These are phyloP conservation scores for Centrocercus urophasianus DNA, from an alignment of 2,113 vertebrate species.

Conservation along the genomic window DNA sequence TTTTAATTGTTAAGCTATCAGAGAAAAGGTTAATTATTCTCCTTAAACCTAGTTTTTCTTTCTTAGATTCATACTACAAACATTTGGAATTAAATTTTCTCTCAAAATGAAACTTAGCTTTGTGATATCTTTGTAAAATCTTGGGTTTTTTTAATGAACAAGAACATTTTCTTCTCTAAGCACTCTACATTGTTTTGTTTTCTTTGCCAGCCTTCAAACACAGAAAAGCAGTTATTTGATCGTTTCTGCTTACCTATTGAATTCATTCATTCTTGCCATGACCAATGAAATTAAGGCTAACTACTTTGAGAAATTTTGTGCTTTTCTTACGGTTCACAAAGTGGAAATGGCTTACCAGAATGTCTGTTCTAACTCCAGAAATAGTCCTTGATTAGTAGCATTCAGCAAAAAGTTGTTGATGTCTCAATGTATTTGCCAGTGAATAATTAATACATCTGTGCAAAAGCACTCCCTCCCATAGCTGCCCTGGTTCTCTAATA, in stretches of 20 bases:
- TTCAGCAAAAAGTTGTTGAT: background rate
- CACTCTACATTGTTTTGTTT: background rate
- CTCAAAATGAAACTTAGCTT: background rate
- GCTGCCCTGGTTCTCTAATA: fast-evolving
- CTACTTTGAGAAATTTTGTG: background rate
- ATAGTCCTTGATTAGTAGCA: background rate
- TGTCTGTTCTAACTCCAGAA: background rate
- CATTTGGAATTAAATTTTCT: background rate
- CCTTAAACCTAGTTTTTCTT: background rate
- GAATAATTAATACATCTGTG: background rate
- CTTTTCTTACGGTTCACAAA: background rate
- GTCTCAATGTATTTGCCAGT: background rate
- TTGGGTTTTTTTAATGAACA: background rate
- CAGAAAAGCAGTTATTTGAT: background rate
- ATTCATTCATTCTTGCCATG: background rate
- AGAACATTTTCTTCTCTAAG: background rate
- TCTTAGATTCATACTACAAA: background rate
- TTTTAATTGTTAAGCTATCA: background rate
- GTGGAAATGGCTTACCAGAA: background rate
- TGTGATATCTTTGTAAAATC: background rate
- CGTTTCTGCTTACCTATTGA: background rate
- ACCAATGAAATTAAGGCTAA: background rate
- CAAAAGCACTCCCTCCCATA: background rate
- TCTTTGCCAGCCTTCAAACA: background rate
- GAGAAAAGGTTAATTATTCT: fast-evolving